Percentiles rank a stretch among this genome's conserved stretches.
Evolutionary conservation across 2,888 invertebrate genomes (phyloP).

Genomic region (Ischnus inquisitorius): DNA sequence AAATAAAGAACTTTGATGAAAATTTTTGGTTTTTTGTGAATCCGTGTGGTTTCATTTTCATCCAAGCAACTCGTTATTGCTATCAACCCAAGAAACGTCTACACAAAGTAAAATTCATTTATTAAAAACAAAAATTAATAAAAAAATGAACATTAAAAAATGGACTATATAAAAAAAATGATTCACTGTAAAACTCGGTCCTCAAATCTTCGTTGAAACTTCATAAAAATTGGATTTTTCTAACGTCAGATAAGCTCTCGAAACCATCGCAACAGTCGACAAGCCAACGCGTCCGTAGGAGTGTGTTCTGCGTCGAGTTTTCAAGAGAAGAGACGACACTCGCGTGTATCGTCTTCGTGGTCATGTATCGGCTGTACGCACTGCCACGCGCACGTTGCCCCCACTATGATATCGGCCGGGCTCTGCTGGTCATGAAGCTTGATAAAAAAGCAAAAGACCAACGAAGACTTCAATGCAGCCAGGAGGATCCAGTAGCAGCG

Average conservation of each 20-base stretch:
- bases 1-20: too few species aligned
- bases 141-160: not conserved
- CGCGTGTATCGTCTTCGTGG: slow-evolving; percentile 29
- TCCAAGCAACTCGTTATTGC: too few species aligned
- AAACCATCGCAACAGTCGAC: not conserved
- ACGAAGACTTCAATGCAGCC: slow-evolving; percentile 1
- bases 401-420: slow-evolving; percentile 21
- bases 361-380: slow-evolving; percentile 53
- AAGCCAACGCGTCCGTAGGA: not conserved
- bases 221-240: too few species aligned
- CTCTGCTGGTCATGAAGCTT: not conserved
- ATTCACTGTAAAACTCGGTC: too few species aligned
- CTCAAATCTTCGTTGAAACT: too few species aligned
- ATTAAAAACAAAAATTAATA: too few species aligned
- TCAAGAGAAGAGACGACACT: slow-evolving; percentile 34
- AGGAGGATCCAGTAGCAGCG: not conserved
- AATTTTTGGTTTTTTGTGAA: too few species aligned
- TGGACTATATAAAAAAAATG: too few species aligned
- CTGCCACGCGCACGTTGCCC: slow-evolving; percentile 63
- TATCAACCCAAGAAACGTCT: too few species aligned
- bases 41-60: too few species aligned
- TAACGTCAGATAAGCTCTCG: too few species aligned
- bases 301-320: not conserved
- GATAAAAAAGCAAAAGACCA: slow-evolving; percentile 19
- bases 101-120: too few species aligned